A percentile compares a stretch with the other conserved stretches of the same genome.
phyloP scores from a whole-genome alignment of 2,113 vertebrate genomes.

The Oncorhynchus tshawytscha region DNA sequence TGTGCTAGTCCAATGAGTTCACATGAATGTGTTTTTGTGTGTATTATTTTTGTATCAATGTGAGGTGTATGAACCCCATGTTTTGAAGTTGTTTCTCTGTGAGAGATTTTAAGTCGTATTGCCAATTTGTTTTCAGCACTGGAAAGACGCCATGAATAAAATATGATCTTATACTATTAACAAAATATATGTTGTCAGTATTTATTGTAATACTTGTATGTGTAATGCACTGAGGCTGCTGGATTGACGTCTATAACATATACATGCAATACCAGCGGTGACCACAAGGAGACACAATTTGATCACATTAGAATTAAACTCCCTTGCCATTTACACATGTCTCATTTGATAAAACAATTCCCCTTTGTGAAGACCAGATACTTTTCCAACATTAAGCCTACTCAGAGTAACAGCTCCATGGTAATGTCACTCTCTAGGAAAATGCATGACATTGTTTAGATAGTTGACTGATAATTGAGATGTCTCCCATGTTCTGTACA shows the following conservation, averaged over 20 bases:
- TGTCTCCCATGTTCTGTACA: no score
- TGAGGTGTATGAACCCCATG: constrained; percentile 44
- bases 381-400: no score
- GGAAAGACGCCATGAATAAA: constrained; percentile 75
- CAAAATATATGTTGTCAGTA: constrained; percentile 5
- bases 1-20: constrained; percentile 37
- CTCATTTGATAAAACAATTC: no score
- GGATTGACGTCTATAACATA: neutral
- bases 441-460: no score
- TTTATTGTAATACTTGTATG: neutral
- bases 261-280: neutral
- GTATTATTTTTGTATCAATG: constrained; percentile 62
- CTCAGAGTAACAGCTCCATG: no score
- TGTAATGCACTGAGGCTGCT: neutral
- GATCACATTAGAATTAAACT: neutral
- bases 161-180: constrained; percentile 44
- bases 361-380: no score
- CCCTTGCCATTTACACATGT: no score
- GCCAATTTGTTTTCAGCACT: constrained; percentile 49
- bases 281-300: neutral
- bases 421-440: no score
- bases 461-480: no score
- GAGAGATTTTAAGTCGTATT: constrained; percentile 60
- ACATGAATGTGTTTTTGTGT: constrained; percentile 57
- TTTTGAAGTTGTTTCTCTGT: constrained; percentile 68